These are phyloP conservation scores for Sphaerophoria rueppellii DNA, from an alignment of 2,888 invertebrate species.

Conservation along the genomic window DNA sequence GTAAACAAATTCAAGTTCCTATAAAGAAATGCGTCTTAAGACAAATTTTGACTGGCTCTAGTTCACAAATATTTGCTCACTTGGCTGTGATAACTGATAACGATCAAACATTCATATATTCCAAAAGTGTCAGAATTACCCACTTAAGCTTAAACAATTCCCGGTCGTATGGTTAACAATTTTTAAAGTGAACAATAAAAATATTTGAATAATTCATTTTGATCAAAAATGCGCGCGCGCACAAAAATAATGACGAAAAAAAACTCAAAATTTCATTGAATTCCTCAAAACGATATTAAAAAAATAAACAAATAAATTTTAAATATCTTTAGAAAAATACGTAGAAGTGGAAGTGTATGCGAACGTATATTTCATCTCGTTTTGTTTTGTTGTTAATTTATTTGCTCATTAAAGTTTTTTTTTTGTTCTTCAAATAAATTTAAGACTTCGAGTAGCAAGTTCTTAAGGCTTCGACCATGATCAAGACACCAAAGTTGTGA, in stretches of 20 bases:
- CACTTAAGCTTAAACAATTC: neutral
- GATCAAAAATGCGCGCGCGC: constrained; percentile 8
- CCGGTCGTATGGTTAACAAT: neutral
- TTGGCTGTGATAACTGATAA: too few relatives aligned
- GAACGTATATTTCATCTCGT: constrained; percentile 45
- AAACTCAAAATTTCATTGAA: constrained; percentile 31
- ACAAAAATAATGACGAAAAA: constrained; percentile 15
- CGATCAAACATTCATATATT: neutral
- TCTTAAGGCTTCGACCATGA: constrained; percentile 7
- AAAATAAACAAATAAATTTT: constrained; percentile 69
- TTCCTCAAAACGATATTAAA: constrained; percentile 59
- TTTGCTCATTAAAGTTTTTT: constrained; percentile 31
- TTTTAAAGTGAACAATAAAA: constrained; percentile 30
- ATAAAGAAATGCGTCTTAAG: too few relatives aligned
- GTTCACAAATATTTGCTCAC: too few relatives aligned
- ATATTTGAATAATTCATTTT: constrained; percentile 43
- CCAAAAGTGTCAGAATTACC: neutral
- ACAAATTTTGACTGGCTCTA: too few relatives aligned
- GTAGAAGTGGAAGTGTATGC: neutral
- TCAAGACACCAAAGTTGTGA: constrained; percentile 8
- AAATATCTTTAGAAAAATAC: constrained; percentile 65
- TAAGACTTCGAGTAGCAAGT: neutral
- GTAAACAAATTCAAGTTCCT: too few relatives aligned
- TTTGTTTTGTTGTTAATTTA: constrained; percentile 23
- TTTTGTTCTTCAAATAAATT: neutral